Conservation (phyloP, 2,888 invertebrate species). For the Sceliomorpha sp. region DNA sequence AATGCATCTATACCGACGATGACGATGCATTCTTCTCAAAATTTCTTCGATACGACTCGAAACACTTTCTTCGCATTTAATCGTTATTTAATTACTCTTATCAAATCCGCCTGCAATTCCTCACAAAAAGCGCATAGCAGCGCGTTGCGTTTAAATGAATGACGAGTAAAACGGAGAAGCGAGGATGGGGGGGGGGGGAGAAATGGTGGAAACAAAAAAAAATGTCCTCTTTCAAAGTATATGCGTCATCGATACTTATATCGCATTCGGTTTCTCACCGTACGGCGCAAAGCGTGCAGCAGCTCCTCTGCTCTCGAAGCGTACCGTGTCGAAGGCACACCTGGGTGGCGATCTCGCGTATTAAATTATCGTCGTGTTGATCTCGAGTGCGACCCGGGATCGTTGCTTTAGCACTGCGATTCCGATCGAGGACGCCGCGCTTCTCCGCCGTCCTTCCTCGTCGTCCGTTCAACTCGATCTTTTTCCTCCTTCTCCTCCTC, state of each 20-base stretch:
- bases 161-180: too few relatives aligned
- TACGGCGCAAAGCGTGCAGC: slow-evolving; percentile 19
- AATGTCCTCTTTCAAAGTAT: too few relatives aligned
- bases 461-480: slow-evolving; percentile 53
- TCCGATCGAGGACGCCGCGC: slow-evolving; percentile 42
- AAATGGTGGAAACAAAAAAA: too few relatives aligned
- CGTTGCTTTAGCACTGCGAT: slow-evolving; percentile 41
- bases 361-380: slow-evolving; percentile 70
- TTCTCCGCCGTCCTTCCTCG: slow-evolving; percentile 35
- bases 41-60: too few relatives aligned
- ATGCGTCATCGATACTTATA: slow-evolving; percentile 37
- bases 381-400: slow-evolving; percentile 62
- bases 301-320: slow-evolving; percentile 30
- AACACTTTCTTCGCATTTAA: too few relatives aligned
- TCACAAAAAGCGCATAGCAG: too few relatives aligned
- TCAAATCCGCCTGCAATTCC: too few relatives aligned
- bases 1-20: too few relatives aligned
- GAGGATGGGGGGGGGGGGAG: too few relatives aligned
- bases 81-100: too few relatives aligned
- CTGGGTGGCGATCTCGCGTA: slow-evolving; percentile 68
- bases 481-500: slow-evolving; percentile 14
- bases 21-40: too few relatives aligned
- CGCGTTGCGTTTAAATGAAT: too few relatives aligned
- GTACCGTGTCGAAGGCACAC: slow-evolving; percentile 56
- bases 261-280: slow-evolving; percentile 12